phyloP scores from a whole-genome alignment of 2,113 vertebrate species.

The Potamarius usumacintae region DNA sequence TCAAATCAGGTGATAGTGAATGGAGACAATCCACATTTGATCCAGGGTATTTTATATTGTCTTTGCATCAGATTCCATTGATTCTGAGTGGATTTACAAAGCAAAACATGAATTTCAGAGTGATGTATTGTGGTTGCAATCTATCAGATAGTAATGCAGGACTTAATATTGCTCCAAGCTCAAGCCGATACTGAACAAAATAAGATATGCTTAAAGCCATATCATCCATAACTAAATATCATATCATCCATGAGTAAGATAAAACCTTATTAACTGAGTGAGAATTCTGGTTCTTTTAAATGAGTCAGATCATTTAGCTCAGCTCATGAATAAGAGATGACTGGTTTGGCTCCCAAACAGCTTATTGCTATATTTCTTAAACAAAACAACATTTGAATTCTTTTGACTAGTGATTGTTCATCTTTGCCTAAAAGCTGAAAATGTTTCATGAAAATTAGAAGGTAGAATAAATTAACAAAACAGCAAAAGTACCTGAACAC shows the following conservation, averaged over 20 bases:
- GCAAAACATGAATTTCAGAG: not conserved
- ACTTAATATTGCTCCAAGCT: not conserved
- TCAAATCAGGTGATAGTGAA: not conserved
- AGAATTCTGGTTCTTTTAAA: not conserved
- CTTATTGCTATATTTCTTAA: not conserved
- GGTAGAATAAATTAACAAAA: not conserved
- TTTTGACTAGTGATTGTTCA: not conserved
- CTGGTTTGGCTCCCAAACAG: not conserved
- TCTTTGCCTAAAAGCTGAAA: not conserved
- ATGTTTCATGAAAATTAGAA: not conserved
- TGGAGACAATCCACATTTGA: not conserved
- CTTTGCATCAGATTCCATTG: not conserved
- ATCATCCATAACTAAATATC: no score
- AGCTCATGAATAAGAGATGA: not conserved
- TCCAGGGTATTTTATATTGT: not conserved
- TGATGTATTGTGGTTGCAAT: no score
- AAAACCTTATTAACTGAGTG: not conserved
- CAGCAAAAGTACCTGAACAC: not conserved
- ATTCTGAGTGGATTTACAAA: not conserved
- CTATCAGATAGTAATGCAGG: not conserved
- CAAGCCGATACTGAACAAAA: not conserved
- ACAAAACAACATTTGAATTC: not conserved
- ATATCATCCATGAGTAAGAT: not conserved
- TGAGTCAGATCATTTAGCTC: not conserved
- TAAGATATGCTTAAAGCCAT: not conserved